Evolutionary conservation across 2,888 invertebrate species (phyloP).

Genomic region (Dynastes maya): DNA sequence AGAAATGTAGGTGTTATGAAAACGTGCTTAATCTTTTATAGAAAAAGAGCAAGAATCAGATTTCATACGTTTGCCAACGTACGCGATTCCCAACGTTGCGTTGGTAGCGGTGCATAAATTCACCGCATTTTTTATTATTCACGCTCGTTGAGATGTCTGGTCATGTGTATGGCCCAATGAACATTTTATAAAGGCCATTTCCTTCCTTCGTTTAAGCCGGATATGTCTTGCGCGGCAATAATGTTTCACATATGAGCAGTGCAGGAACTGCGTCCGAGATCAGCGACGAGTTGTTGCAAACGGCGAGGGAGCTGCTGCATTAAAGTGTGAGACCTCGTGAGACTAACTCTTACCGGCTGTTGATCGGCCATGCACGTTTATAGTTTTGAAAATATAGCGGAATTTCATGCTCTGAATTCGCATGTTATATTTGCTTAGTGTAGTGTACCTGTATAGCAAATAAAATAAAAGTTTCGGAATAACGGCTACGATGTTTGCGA

Average conservation of each 20-base stretch:
- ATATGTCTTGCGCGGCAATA: conserved; percentile 59
- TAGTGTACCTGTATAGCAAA: no score
- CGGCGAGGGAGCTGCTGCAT: conserved; percentile 19
- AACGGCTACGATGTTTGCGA: no score
- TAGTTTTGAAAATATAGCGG: conserved; percentile 39
- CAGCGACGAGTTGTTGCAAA: conserved; percentile 35
- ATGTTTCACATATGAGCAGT: conserved; percentile 61
- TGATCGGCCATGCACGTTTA: conserved; percentile 43
- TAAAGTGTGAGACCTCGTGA: conserved; percentile 33
- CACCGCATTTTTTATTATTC: conserved; percentile 36
- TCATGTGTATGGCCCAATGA: conserved; percentile 39
- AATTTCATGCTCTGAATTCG: conserved; percentile 6
- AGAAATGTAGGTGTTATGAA: no score
- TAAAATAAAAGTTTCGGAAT: no score
- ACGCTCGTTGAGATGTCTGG: conserved; percentile 38
- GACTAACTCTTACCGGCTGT: conserved; percentile 19
- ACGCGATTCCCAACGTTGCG: conserved; percentile 21
- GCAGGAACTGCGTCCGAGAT: conserved; percentile 56
- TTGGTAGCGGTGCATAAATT: conserved; percentile 22
- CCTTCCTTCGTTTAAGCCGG: conserved; percentile 58
- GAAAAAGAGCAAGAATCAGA: neutral
- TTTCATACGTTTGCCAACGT: conserved; percentile 10
- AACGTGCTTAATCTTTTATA: no score
- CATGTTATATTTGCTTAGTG: no score
- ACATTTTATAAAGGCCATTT: conserved; percentile 54